phyloP scores from a whole-genome alignment of 2,888 invertebrate species.

The Macrostomum cliftonense region DNA sequence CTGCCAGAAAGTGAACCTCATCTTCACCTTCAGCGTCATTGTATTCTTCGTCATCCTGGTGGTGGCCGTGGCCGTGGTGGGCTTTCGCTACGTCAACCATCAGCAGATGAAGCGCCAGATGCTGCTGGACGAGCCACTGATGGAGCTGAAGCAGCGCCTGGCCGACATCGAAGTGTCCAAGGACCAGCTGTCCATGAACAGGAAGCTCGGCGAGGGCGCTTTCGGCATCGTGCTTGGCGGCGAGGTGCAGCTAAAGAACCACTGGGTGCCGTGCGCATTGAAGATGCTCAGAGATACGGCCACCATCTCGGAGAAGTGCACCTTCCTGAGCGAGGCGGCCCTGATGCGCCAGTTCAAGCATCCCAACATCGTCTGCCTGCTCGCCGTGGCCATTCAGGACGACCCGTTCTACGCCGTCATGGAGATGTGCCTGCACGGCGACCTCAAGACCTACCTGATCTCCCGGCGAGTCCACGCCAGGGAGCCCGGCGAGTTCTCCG shows the following conservation, averaged over 20 bases:
- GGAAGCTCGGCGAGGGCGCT: slow-evolving; percentile 68
- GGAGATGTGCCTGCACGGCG: slow-evolving; percentile 79
- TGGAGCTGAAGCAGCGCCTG: too few relatives aligned
- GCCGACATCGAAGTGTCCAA: too few relatives aligned
- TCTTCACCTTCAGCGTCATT: slow-evolving; percentile 48
- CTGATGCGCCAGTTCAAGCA: slow-evolving; percentile 82
- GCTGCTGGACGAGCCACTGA: too few relatives aligned
- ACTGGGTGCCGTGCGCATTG: slow-evolving; percentile 48
- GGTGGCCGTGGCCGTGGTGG: slow-evolving; percentile 35
- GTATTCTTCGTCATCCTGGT: slow-evolving; percentile 43
- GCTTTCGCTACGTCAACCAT: too few relatives aligned
- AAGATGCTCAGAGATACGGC: slow-evolving; percentile 70
- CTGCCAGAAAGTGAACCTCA: slow-evolving; percentile 54
- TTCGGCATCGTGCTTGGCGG: slow-evolving; percentile 82
- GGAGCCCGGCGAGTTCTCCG: slow-evolving; percentile 10
- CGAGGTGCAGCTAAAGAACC: slow-evolving; percentile 54
- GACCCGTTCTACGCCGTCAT: slow-evolving; percentile 75
- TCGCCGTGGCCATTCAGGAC: slow-evolving; percentile 65
- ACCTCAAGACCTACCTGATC: slow-evolving; percentile 66
- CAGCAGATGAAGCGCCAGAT: too few relatives aligned
- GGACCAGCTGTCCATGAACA: slow-evolving; percentile 42
- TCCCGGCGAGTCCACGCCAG: slow-evolving; percentile 60
- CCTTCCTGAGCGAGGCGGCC: slow-evolving; percentile 76
- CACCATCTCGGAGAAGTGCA: slow-evolving; percentile 62
- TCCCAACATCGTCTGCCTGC: slow-evolving; percentile 61